phyloP scores from a whole-genome alignment of 2,888 invertebrate genomes.

The Drosophila ezoana region DNA sequence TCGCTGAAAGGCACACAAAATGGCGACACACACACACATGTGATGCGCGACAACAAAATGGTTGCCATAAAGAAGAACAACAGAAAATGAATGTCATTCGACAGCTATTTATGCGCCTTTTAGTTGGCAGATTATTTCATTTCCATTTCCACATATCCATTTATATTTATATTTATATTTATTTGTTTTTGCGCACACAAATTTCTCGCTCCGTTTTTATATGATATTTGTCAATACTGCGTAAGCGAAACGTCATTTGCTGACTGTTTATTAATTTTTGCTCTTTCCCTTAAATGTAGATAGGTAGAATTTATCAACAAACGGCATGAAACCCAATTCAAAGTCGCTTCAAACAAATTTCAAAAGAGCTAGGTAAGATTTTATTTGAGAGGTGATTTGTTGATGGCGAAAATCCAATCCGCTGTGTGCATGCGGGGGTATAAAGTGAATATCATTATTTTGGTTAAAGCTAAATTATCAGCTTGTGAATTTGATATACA shows the following conservation, averaged over 20 bases:
- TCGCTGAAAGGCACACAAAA: conserved; percentile 28
- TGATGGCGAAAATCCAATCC: too few species aligned
- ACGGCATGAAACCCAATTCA: too few species aligned
- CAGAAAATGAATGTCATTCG: conserved; percentile 68
- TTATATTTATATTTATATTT: conserved; percentile 38
- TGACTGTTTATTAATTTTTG: conserved; percentile 39
- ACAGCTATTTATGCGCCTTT: conserved; percentile 72
- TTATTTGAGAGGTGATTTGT: too few species aligned
- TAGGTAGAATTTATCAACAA: neutral
- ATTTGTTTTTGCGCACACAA: conserved; percentile 28
- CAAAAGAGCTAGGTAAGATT: too few species aligned
- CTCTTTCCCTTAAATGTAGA: neutral
- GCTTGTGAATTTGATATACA: too few species aligned
- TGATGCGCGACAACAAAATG: conserved; percentile 35
- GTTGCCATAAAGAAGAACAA: conserved; percentile 57
- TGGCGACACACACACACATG: conserved; percentile 26
- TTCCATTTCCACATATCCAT: conserved; percentile 57
- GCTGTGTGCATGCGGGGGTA: too few species aligned
- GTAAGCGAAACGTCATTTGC: conserved; percentile 57
- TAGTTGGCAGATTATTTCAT: conserved; percentile 74
- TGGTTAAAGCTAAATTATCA: too few species aligned
- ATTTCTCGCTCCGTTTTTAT: conserved; percentile 29
- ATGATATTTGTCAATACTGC: conserved; percentile 45
- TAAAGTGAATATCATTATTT: too few species aligned
- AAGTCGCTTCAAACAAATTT: too few species aligned